Evolutionary conservation across 2,113 vertebrate genomes (phyloP), one percentile per base, ranked within the genome.

Genomic region (Fukomys damarensis): DNA sequence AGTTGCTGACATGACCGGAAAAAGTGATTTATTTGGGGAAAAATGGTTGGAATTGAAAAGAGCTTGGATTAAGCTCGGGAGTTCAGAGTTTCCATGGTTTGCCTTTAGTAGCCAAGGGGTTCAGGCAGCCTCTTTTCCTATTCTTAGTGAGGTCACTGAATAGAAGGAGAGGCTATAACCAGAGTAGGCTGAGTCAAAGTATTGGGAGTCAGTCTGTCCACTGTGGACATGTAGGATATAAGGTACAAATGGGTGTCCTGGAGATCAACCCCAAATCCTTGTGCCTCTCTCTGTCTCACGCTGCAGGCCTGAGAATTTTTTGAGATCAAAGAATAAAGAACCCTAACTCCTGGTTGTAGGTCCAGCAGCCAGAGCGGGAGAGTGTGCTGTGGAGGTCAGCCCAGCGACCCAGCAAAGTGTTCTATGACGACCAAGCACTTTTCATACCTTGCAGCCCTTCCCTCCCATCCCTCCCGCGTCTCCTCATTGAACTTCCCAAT

Each of bases 1-100:
- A 70, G 77, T n/a, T 94, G 88, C 94, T 91, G 94, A 95, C 54
- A 89, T 85, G 95, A 91, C 82, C 35, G 85, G 86, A 81, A 91
- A 90, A 65, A 91, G 66, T 74, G 79, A 93, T 86, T 88, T 88
- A 85, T 93, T 77, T 80, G 22, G 72, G 93, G n/a, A 35, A 72
- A 86, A 83, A 85, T 93, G 56, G 28, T 52, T 86, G 91, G 85
- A 82, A 41, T 77, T 79, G 72, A 46, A 82, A 87, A 87, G 82
- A 65, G 43, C 70, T 83, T 28, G n/a, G 79, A 46, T 92, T 82
- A 91, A 79, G 49, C 10, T 38, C 9, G 0, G 66, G 61, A 2
- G 54, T 65, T 46, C 63, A 17, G 49, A 58, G 43, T 26, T 46
- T 90, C 30, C 26, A 0, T 3, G 63, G 43, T 38, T 8, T 9